Percentiles rank a stretch among this genome's conserved stretches.
These are phyloP conservation scores for Mycalesis mineus DNA, from an alignment of 2,888 invertebrate species.

Conservation along the genomic window DNA sequence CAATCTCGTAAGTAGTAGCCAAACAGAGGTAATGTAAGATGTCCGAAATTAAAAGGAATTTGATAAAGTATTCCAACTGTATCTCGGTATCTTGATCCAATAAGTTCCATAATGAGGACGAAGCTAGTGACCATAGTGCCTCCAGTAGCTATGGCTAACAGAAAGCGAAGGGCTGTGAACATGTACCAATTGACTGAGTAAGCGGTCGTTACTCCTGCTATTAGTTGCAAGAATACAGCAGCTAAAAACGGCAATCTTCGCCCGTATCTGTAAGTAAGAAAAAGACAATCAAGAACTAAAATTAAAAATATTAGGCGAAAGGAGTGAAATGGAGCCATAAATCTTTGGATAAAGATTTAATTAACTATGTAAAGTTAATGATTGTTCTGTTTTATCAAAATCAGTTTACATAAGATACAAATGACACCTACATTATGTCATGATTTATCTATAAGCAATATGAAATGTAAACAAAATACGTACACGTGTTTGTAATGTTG, in stretches of 20 bases:
- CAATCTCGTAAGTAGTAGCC: conserved; percentile 83
- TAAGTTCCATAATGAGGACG: conserved; percentile 83
- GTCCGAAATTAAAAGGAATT: conserved; percentile 85
- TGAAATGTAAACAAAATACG: not conserved
- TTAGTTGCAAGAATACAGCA: conserved; percentile 85
- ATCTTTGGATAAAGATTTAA: too few relatives aligned
- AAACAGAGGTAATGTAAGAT: conserved; percentile 80
- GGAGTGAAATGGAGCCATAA: too few relatives aligned
- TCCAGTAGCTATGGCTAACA: conserved; percentile 86
- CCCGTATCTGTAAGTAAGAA: conserved; percentile 83
- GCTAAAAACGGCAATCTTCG: conserved; percentile 84
- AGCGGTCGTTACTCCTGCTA: conserved; percentile 84
- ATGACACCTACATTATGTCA: too few relatives aligned
- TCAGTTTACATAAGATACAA: too few relatives aligned
- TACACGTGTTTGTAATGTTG: not conserved
- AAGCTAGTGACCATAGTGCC: conserved; percentile 91
- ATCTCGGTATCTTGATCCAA: conserved; percentile 78
- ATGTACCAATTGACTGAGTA: conserved; percentile 82
- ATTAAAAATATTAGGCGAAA: too few relatives aligned
- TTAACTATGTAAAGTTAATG: too few relatives aligned
- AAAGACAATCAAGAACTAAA: not conserved
- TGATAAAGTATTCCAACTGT: conserved; percentile 84
- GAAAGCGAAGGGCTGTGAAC: conserved; percentile 83
- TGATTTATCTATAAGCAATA: not conserved
- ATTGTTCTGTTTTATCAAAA: too few relatives aligned